Evolutionary conservation across 2,113 vertebrate species (phyloP).

Genomic region (Petaurus breviceps): DNA sequence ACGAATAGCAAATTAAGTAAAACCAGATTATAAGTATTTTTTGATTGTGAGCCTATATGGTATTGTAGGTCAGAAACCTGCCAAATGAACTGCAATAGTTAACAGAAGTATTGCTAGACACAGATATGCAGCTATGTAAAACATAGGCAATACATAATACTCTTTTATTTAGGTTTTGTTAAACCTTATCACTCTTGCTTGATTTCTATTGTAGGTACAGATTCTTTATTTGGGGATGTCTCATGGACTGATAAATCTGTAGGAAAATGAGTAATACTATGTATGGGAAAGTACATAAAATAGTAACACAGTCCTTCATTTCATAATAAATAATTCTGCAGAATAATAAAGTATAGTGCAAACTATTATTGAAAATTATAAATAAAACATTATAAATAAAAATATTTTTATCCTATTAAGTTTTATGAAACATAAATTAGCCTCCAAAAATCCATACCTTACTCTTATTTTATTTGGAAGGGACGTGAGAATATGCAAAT

Average conservation of each 20-base stretch:
- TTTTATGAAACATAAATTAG: slow-evolving; percentile 85
- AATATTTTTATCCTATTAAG: slow-evolving; percentile 81
- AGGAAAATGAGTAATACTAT: slow-evolving; percentile 76
- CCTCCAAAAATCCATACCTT: slow-evolving; percentile 78
- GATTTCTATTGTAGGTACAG: slow-evolving; percentile 80
- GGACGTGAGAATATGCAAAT: slow-evolving; percentile 80
- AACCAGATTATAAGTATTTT: slow-evolving; percentile 47
- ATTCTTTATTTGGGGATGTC: slow-evolving; percentile 80
- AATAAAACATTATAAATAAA: slow-evolving; percentile 86
- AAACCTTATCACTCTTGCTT: slow-evolving; percentile 69
- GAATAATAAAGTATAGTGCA: slow-evolving; percentile 87
- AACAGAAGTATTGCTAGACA: slow-evolving; percentile 51
- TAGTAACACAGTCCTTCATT: slow-evolving; percentile 81
- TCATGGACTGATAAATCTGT: slow-evolving; percentile 81
- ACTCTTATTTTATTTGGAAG: slow-evolving; percentile 80
- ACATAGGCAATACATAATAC: slow-evolving; percentile 79
- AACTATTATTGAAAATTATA: slow-evolving; percentile 86
- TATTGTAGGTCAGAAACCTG: slow-evolving; percentile 25
- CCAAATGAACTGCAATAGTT: background rate
- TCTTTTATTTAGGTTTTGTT: slow-evolving; percentile 82
- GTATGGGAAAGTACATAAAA: slow-evolving; percentile 84
- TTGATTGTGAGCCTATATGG: slow-evolving; percentile 27
- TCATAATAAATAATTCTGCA: slow-evolving; percentile 85
- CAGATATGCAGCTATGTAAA: slow-evolving; percentile 68
- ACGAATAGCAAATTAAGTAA: slow-evolving; percentile 49